phyloP scores from a whole-genome alignment of 2,113 vertebrate species.

The Craseonycteris thonglongyai region DNA sequence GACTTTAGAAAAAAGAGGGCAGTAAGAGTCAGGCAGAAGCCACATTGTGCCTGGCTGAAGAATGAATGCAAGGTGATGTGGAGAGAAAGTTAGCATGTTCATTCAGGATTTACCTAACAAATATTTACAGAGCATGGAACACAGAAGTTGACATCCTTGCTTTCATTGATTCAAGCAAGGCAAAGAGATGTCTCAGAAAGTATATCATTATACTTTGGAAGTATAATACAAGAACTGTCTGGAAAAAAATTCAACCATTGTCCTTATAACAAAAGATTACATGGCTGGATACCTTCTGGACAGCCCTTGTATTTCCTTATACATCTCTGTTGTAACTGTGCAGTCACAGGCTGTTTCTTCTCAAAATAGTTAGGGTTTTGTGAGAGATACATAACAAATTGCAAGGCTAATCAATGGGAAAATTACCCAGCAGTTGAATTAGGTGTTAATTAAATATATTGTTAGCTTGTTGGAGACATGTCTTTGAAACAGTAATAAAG shows the following conservation, averaged over 20 bases:
- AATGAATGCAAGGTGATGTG: background rate
- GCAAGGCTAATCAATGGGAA: conserved; percentile 38
- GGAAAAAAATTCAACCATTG: no score
- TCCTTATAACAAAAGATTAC: no score
- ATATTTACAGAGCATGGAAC: background rate
- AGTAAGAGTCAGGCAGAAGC: background rate
- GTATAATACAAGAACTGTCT: no score
- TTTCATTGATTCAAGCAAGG: background rate
- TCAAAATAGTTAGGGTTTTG: conserved; percentile 5
- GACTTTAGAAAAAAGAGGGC: background rate
- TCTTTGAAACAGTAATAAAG: conserved; percentile 32
- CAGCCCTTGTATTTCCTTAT: background rate
- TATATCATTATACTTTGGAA: background rate
- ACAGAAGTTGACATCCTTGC: background rate
- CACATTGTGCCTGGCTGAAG: background rate
- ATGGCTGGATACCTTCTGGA: no score
- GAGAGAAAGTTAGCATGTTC: background rate
- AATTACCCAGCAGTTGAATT: conserved; percentile 20
- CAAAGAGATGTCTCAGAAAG: background rate
- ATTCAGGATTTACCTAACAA: background rate
- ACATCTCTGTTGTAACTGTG: background rate
- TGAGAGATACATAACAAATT: conserved; percentile 25
- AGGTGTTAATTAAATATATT: conserved; percentile 39
- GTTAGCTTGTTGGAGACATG: background rate
- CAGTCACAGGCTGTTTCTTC: background rate